Evolutionary conservation across 2,797 vertebrate species (phyloP).

Genomic region (Kryptopterus vitreolus): DNA sequence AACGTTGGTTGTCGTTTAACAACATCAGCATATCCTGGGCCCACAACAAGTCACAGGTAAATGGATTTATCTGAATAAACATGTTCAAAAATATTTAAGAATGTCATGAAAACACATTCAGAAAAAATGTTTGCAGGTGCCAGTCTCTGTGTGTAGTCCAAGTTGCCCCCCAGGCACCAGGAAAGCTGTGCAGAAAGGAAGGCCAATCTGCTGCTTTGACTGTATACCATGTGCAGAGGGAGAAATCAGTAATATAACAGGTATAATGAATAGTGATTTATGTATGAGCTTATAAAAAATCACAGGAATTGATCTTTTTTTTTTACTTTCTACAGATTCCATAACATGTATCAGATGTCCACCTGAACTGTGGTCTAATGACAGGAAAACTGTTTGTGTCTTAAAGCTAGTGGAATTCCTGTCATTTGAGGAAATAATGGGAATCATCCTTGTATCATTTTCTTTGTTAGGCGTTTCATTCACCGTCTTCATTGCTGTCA

Average conservation of each 20-base stretch:
- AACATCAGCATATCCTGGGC: conserved; percentile 41
- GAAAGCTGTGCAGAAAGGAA: conserved; percentile 63
- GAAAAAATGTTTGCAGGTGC: conserved; percentile 42
- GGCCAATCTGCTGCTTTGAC: conserved; percentile 70
- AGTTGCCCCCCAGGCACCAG: conserved; percentile 47
- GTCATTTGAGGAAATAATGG: conserved; percentile 69
- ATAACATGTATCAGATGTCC: conserved; percentile 54
- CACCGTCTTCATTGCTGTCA: conserved; percentile 57
- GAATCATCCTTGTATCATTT: conserved; percentile 62
- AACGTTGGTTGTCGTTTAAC: conserved; percentile 44
- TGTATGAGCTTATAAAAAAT: not conserved
- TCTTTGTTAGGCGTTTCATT: conserved; percentile 69
- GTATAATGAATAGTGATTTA: not conserved
- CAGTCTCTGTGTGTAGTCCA: conserved; percentile 50
- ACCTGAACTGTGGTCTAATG: conserved; percentile 68
- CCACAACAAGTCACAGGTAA: conserved; percentile 42
- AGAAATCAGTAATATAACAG: conserved; percentile 61
- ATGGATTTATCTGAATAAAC: not conserved
- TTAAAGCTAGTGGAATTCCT: conserved; percentile 59
- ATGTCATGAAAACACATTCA: not conserved
- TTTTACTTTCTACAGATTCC: conserved; percentile 44
- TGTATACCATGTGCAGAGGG: conserved; percentile 70
- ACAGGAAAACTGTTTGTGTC: conserved; percentile 62
- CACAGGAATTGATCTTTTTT: not conserved
- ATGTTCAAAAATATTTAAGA: not conserved